phyloP scores from a whole-genome alignment of 1,140 invertebrate species.

The Drusus annulatus region DNA sequence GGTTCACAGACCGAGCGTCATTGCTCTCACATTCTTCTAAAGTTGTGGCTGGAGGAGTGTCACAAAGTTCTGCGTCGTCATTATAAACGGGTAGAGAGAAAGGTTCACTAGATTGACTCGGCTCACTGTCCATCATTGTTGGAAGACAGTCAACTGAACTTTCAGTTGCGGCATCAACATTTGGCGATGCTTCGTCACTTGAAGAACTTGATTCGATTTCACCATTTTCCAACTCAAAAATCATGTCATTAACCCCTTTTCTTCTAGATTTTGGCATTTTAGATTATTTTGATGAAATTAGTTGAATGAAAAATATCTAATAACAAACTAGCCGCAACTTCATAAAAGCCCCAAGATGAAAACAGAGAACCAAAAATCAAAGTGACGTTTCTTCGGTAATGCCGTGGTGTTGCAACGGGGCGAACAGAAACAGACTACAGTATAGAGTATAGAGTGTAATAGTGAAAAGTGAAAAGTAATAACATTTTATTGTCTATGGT shows the following conservation, averaged over 20 bases:
- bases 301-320: background rate
- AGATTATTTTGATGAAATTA: background rate
- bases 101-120: slow-evolving; percentile 8
- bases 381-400: too few relatives aligned
- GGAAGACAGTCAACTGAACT: too few relatives aligned
- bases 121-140: background rate
- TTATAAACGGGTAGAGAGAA: background rate
- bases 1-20: slow-evolving; percentile 26
- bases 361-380: too few relatives aligned
- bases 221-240: slow-evolving; percentile 69
- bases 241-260: slow-evolving; percentile 66
- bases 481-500: too few relatives aligned
- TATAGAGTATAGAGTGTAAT: too few relatives aligned
- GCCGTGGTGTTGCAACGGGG: too few relatives aligned
- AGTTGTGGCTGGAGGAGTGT: slow-evolving; percentile 45
- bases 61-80: slow-evolving; percentile 46
- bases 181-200: slow-evolving; percentile 62
- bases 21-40: slow-evolving; percentile 37
- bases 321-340: background rate
- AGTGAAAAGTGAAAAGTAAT: too few relatives aligned
- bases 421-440: too few relatives aligned
- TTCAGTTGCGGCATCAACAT: background rate
- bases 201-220: slow-evolving; percentile 67
- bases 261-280: slow-evolving; percentile 65
- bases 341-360: too few relatives aligned